Conservation (phyloP, 2,888 invertebrate genomes). For the Liodrosophila aerea region DNA sequence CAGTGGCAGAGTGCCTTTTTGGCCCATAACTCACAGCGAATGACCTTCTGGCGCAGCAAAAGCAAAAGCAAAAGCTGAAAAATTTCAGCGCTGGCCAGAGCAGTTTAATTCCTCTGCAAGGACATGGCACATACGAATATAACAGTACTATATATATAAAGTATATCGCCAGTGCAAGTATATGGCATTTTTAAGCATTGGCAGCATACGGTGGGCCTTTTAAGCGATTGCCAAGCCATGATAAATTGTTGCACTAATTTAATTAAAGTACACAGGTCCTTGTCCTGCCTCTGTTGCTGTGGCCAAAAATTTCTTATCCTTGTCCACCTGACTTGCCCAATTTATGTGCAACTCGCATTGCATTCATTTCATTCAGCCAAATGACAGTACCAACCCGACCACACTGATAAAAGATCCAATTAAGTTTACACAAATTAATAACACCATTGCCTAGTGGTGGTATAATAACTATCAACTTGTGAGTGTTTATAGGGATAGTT, state of each 20-base stretch:
- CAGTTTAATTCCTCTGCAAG: slow-evolving; percentile 68
- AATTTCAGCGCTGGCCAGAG: slow-evolving; percentile 49
- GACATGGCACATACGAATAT: slow-evolving; percentile 9
- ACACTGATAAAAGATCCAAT: slow-evolving; percentile 64
- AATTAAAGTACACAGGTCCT: slow-evolving; percentile 68
- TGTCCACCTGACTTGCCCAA: slow-evolving; percentile 56
- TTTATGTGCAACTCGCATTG: slow-evolving; percentile 42
- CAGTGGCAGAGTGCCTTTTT: slow-evolving; percentile 35
- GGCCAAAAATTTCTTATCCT: slow-evolving; percentile 51
- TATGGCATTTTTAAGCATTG: slow-evolving; percentile 53
- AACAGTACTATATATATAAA: slow-evolving; percentile 2
- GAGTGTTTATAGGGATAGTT: too few species aligned
- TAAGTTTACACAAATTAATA: slow-evolving; percentile 50
- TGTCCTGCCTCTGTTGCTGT: not conserved
- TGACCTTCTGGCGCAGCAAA: slow-evolving; percentile 58
- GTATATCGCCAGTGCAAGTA: slow-evolving; percentile 1
- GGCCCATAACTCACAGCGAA: slow-evolving; percentile 70
- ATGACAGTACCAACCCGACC: slow-evolving; percentile 34
- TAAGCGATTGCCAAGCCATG: slow-evolving; percentile 74
- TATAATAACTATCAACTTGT: too few species aligned
- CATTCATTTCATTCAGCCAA: slow-evolving; percentile 8
- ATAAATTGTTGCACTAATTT: slow-evolving; percentile 75
- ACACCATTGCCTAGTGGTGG: slow-evolving; percentile 20
- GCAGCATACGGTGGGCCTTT: too few species aligned
- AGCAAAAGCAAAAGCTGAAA: slow-evolving; percentile 15